Evolutionary conservation across 2,888 invertebrate species (phyloP).

Genomic region (Coleophora deauratella): DNA sequence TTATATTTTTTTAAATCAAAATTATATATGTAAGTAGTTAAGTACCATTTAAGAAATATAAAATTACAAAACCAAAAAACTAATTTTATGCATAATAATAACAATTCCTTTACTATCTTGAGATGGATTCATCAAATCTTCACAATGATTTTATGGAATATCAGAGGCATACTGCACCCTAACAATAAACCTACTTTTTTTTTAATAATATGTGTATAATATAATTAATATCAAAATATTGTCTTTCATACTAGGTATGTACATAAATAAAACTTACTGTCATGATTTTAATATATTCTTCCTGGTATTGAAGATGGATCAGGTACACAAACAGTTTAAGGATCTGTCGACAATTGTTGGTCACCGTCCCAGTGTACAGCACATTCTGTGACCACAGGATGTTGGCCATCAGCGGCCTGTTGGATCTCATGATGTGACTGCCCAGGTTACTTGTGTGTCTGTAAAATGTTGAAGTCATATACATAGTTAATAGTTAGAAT

Average conservation of each 20-base stretch:
- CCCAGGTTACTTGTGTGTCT: conserved; percentile 46
- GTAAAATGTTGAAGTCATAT: conserved; percentile 17
- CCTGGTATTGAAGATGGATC: conserved; percentile 51
- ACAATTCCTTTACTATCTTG: too few relatives aligned
- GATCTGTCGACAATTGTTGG: conserved; percentile 45
- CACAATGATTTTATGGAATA: too few relatives aligned
- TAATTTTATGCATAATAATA: neutral
- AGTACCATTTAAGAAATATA: too few relatives aligned
- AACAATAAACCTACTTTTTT: too few relatives aligned
- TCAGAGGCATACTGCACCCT: too few relatives aligned
- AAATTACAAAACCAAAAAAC: too few relatives aligned
- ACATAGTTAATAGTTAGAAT: neutral
- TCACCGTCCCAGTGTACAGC: conserved; percentile 45
- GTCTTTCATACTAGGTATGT: too few relatives aligned
- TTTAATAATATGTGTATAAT: too few relatives aligned
- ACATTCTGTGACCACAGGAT: conserved; percentile 50
- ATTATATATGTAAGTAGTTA: too few relatives aligned
- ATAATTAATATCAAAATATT: too few relatives aligned
- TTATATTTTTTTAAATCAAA: neutral
- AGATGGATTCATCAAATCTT: too few relatives aligned
- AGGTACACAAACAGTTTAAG: conserved; percentile 45
- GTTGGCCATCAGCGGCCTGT: conserved; percentile 51
- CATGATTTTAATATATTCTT: conserved; percentile 44
- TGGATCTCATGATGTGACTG: conserved; percentile 43
- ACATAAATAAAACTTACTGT: conserved; percentile 35